Conservation (phyloP, 2,888 invertebrate genomes). For the Galerucella nymphaeae region DNA sequence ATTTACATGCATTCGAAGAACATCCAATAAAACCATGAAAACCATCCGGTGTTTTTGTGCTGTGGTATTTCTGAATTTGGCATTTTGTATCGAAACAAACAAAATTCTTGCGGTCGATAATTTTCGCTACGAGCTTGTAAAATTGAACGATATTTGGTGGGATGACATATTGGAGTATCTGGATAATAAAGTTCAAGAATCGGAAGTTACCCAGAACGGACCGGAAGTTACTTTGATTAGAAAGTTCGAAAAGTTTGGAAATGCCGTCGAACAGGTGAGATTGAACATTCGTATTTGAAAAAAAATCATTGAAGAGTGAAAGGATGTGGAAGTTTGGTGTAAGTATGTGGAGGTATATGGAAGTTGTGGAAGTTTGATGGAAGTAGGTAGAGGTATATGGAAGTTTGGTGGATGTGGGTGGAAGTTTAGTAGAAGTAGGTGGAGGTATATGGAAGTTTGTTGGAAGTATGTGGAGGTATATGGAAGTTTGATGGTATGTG, state of each 20-base stretch:
- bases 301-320: no score
- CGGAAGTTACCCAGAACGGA: slow-evolving; percentile 45
- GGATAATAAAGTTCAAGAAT: slow-evolving; percentile 45
- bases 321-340: no score
- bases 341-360: no score
- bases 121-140: slow-evolving; percentile 70
- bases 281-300: slow-evolving; percentile 7
- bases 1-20: slow-evolving; percentile 1
- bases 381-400: no score
- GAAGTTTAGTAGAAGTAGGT: no score
- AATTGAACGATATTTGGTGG: slow-evolving; percentile 69
- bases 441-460: no score
- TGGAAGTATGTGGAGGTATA: no score
- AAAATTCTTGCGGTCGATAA: slow-evolving; percentile 67
- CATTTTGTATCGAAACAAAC: slow-evolving; percentile 37
- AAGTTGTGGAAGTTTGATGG: no score
- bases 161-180: slow-evolving; percentile 49
- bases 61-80: slow-evolving; percentile 3
- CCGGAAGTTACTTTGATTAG: slow-evolving; percentile 71
- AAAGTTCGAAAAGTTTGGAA: slow-evolving; percentile 70
- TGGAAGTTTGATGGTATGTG: no score
- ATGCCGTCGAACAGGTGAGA: slow-evolving; percentile 64
- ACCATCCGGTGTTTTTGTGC: slow-evolving; percentile 23
- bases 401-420: no score
- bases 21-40: slow-evolving; percentile 11